Evolutionary conservation across 2,113 vertebrate genomes (phyloP).

Genomic region (Oceanites oceanicus): DNA sequence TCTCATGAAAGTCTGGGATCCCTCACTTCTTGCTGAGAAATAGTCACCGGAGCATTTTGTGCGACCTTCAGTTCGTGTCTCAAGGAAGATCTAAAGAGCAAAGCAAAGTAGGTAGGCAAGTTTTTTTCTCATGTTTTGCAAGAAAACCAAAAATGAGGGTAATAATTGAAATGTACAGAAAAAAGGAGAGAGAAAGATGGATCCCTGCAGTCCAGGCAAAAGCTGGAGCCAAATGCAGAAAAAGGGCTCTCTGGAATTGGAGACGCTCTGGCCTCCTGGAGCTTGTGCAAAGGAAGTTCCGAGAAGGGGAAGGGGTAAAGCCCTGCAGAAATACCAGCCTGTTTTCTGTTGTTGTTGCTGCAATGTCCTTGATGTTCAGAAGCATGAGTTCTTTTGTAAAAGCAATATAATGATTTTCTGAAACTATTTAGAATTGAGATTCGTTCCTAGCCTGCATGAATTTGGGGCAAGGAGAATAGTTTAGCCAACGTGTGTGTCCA

Average conservation of each 20-base stretch:
- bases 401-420: background rate
- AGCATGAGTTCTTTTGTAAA: background rate
- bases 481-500: accelerated
- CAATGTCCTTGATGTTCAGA: background rate
- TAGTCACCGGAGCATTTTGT: background rate
- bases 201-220: background rate
- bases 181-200: background rate
- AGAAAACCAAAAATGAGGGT: background rate
- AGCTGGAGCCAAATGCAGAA: background rate
- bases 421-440: background rate
- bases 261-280: background rate
- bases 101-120: background rate
- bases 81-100: background rate
- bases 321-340: background rate
- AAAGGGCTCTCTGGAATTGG: background rate
- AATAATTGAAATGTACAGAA: background rate
- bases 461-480: background rate
- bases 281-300: background rate
- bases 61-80: background rate
- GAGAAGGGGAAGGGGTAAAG: background rate
- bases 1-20: background rate
- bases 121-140: background rate
- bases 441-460: background rate
- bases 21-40: background rate
- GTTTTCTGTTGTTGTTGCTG: background rate